A percentile compares a stretch with the other conserved stretches of the same genome.
These are phyloP conservation scores for Felis chaus DNA, from an alignment of 2,113 vertebrate genomes.

Conservation along the genomic window DNA sequence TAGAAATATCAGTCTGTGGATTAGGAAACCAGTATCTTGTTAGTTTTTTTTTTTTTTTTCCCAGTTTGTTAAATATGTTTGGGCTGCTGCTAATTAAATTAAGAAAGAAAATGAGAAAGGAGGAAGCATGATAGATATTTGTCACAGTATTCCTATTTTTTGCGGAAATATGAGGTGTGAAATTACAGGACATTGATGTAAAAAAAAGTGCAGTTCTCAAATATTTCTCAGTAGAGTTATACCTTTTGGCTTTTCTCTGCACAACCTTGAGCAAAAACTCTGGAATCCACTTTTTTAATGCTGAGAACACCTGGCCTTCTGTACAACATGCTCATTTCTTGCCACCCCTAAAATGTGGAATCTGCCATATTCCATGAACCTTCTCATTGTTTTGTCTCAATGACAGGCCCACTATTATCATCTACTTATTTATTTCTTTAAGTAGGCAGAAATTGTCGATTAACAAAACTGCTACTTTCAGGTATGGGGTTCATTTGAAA, in stretches of 20 bases:
- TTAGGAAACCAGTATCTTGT: not conserved
- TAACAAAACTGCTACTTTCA: not conserved
- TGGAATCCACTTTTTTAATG: not conserved
- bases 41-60: not conserved
- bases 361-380: not conserved
- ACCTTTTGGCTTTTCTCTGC: not conserved
- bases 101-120: not conserved
- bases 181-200: not conserved
- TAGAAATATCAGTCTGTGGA: not conserved
- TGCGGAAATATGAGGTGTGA: not conserved
- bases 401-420: not conserved
- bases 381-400: not conserved
- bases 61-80: not conserved
- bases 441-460: not conserved
- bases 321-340: not conserved
- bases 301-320: not conserved
- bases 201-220: not conserved
- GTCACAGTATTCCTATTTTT: not conserved
- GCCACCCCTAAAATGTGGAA: not conserved
- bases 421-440: not conserved
- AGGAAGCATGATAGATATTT: not conserved
- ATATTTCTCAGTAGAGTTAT: accelerated
- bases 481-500: not conserved
- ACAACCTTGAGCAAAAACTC: not conserved
- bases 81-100: not conserved